Evolutionary conservation across 2,797 vertebrate genomes (phyloP).

Genomic region (Scolopax bukidnonensis): DNA sequence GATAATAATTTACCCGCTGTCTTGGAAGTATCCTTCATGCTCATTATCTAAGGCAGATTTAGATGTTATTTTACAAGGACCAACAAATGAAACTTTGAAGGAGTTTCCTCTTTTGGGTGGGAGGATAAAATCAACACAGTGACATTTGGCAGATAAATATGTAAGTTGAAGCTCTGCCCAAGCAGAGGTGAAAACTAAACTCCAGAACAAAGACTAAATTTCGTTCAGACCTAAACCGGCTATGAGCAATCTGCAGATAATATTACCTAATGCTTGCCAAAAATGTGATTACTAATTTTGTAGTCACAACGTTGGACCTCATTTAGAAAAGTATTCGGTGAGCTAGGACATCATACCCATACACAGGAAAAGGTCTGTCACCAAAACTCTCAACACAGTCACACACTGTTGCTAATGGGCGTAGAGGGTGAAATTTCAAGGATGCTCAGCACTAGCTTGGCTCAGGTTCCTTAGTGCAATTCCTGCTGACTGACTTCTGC

Average conservation of each 20-base stretch:
- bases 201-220: slow-evolving; percentile 12
- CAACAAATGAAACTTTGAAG: not conserved
- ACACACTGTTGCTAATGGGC: not conserved
- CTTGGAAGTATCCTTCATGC: not conserved
- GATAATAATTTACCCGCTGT: not conserved
- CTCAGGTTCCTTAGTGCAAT: not conserved
- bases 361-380: fast-evolving
- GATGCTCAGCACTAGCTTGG: not conserved
- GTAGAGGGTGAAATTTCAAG: not conserved
- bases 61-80: not conserved
- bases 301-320: not conserved
- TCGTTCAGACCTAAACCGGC: not conserved
- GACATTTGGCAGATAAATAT: not conserved
- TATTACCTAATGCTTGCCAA: not conserved
- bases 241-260: not conserved
- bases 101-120: not conserved
- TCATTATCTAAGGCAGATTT: not conserved
- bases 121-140: not conserved
- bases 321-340: not conserved
- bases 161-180: not conserved
- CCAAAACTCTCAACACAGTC: not conserved
- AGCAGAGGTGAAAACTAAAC: slow-evolving; percentile 23
- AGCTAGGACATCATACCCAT: not conserved
- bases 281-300: not conserved
- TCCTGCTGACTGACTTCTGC: not conserved